Conservation (phyloP, 2,888 invertebrate species). For the Julus scandinavius region DNA sequence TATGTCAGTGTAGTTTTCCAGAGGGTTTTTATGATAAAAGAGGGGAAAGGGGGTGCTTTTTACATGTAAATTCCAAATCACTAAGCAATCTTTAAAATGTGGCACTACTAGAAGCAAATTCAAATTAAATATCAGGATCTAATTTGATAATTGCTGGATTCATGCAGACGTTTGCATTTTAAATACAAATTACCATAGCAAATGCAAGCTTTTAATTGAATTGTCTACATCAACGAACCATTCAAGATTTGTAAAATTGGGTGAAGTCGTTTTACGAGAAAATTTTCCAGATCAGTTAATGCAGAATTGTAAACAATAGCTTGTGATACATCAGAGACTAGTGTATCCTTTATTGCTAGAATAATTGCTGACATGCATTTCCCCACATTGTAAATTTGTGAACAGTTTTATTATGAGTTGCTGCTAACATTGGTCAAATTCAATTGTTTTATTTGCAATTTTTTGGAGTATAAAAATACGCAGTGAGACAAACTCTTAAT, state of each 20-base stretch:
- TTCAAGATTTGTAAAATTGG: slow-evolving; percentile 2
- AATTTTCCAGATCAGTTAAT: slow-evolving; percentile 33
- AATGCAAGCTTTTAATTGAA: not conserved
- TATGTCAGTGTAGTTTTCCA: not conserved
- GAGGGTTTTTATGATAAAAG: too few relatives aligned
- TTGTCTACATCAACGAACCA: not conserved
- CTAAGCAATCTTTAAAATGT: too few relatives aligned
- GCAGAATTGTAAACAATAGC: slow-evolving; percentile 22
- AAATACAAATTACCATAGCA: not conserved
- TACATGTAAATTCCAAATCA: not conserved
- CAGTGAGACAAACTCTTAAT: slow-evolving; percentile 44
- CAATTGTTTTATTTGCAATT: not conserved
- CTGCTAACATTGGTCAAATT: slow-evolving; percentile 21
- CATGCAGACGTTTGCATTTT: not conserved
- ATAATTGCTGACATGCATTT: slow-evolving; percentile 8
- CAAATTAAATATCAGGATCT: not conserved
- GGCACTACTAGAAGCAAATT: not conserved
- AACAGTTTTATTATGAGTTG: slow-evolving; percentile 15
- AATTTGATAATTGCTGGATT: not conserved
- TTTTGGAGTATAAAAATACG: slow-evolving; percentile 35
- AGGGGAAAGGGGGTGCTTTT: too few relatives aligned
- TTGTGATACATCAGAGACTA: not conserved
- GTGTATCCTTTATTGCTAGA: not conserved
- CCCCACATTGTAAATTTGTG: slow-evolving; percentile 6
- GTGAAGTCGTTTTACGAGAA: slow-evolving; percentile 19